Base-by-base conservation (phyloP, 2,113 vertebrate genomes). In the Dipodomys stephensi region DNA sequence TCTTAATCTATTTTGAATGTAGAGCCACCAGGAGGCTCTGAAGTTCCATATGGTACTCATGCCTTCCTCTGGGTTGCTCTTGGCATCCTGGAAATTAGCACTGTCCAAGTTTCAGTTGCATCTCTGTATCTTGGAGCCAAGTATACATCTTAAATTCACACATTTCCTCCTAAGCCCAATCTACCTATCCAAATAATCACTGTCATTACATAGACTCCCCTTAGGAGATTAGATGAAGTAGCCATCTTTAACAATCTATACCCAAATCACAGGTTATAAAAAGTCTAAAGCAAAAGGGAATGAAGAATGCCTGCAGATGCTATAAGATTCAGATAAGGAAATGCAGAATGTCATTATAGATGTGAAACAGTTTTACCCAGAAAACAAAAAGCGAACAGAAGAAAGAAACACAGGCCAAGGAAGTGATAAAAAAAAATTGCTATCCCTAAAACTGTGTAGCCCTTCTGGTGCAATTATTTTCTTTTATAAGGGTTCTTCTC, bases 271-370 rank as follows among this genome's bases (percentile, higher is more conserved):
- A n/a, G 95, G 80, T 94, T 91, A 85, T 95, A 93, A 95, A 91
- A 95, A 94, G 79, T 92, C 90, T 62, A 92, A 91, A 96, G 74
- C 60, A 88, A 69, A 92, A 72, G 80, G 49, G 91, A 86, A 87
- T 25, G 49, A 91, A 95, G 94, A 92, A 93, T 86, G 79, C 76
- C 30, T 96, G 92, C 96, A 96, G 97, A 95, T 95, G 88, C 94
- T 83, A 28, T 35, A n/a, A 65, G 44, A 77, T 39, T 88, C 87
- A 49, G 88, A 92, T 88, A 87, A 94, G 81, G 64, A 94, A 87
- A 64, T 68, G 53, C 27, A 86, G 94, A 96, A 79, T 92, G 87
- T 72, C 92, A 81, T 77, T 93, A 77, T 49, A 91, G 72, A 60
- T 87, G 83, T 86, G 80, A 96, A 78, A 79, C 80, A 83, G 80